Evolutionary conservation across 1,140 invertebrate genomes (phyloP).

Genomic region (Yoshiicerus persimilis): DNA sequence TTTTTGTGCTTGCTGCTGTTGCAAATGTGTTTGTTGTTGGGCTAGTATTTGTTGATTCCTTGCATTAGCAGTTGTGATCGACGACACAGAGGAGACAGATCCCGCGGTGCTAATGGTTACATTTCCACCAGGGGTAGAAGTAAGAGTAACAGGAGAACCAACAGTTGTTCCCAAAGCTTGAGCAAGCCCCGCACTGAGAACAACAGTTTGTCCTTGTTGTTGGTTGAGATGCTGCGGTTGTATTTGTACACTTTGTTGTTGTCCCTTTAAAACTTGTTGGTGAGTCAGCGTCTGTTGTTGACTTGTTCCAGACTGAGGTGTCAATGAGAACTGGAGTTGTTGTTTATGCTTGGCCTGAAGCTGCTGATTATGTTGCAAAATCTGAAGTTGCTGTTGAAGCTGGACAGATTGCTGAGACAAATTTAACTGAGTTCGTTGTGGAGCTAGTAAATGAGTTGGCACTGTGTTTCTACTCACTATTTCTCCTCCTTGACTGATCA

Average conservation of each 20-base stretch:
- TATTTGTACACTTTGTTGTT: conserved; percentile 69
- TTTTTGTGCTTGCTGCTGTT: not conserved
- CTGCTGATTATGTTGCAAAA: not conserved
- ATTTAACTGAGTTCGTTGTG: conserved; percentile 31
- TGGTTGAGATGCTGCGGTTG: not conserved
- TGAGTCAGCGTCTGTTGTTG: too few relatives aligned
- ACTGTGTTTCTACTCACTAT: not conserved
- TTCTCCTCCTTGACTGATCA: conserved; percentile 51
- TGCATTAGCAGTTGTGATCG: not conserved
- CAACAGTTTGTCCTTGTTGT: conserved; percentile 28
- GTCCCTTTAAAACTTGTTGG: conserved; percentile 63
- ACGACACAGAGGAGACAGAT: not conserved
- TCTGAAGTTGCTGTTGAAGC: conserved; percentile 26
- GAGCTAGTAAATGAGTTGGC: conserved; percentile 2
- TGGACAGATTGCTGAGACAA: not conserved
- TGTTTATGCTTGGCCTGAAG: not conserved
- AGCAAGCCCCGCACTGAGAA: conserved; percentile 31
- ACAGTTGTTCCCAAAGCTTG: conserved; percentile 31
- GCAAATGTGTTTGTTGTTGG: not conserved
- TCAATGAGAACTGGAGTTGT: conserved; percentile 17
- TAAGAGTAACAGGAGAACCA: not conserved
- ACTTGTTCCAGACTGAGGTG: not conserved
- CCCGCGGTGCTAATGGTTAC: not conserved
- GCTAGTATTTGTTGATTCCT: not conserved
- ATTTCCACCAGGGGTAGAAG: not conserved